Evolutionary conservation across 1,140 invertebrate genomes (phyloP).

Genomic region (Drosophila kanapiae): DNA sequence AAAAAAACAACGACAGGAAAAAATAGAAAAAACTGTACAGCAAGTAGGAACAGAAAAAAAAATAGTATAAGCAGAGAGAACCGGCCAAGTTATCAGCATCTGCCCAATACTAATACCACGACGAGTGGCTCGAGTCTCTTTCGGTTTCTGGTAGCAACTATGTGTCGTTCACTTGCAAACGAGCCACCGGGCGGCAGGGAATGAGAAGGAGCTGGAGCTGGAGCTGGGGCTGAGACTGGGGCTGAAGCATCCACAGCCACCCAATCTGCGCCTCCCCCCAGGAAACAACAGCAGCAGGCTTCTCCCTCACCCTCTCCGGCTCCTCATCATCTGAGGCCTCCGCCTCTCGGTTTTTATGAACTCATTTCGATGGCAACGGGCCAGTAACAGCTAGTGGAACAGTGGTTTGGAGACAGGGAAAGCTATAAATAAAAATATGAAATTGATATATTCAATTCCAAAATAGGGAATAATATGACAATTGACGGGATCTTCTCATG

Average conservation of each 20-base stretch:
- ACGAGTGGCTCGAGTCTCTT: constrained; percentile 23
- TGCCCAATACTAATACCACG: constrained; percentile 54
- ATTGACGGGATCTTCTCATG: too few relatives aligned
- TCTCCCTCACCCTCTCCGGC: not conserved
- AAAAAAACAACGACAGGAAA: constrained; percentile 13
- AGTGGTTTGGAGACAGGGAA: constrained; percentile 33
- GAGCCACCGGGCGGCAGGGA: constrained; percentile 47
- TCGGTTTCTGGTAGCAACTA: constrained; percentile 53
- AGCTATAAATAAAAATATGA: not conserved
- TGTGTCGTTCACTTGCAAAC: constrained; percentile 76
- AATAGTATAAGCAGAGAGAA: constrained; percentile 31
- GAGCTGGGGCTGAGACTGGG: not conserved
- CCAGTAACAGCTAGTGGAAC: constrained; percentile 24
- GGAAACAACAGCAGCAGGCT: not conserved
- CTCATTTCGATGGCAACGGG: constrained; percentile 64
- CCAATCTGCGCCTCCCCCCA: constrained; percentile 41
- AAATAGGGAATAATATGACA: too few relatives aligned
- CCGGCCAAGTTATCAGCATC: constrained; percentile 78
- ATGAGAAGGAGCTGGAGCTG: constrained; percentile 28
- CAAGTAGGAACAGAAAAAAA: constrained; percentile 8
- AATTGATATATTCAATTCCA: too few relatives aligned
- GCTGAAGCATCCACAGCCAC: constrained; percentile 14
- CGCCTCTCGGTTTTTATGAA: constrained; percentile 60
- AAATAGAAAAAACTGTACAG: constrained; percentile 28
- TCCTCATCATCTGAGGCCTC: constrained; percentile 34